A percentile compares a stretch with the other conserved stretches of the same genome.
These are phyloP conservation scores for Cephus spinipes DNA, from an alignment of 2,888 invertebrate genomes.

Conservation along the genomic window DNA sequence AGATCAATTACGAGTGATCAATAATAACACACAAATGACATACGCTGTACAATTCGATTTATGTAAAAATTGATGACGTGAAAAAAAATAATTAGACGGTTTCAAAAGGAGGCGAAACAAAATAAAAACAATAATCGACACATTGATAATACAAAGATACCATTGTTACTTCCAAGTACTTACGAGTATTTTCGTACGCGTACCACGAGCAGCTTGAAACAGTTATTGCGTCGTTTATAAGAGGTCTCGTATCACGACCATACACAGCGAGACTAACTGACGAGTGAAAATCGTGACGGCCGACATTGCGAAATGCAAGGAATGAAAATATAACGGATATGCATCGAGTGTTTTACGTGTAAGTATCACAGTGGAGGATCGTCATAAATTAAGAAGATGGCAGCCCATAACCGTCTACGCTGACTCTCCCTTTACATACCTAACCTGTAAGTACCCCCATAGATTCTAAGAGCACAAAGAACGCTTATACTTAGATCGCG, in stretches of 20 bases:
- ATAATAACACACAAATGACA: neutral
- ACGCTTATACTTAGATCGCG: neutral
- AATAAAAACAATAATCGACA: constrained; percentile 18
- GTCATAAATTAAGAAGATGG: neutral
- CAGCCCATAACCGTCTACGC: neutral
- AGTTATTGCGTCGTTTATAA: constrained; percentile 7
- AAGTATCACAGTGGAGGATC: neutral
- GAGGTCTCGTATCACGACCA: neutral
- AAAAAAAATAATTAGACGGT: neutral
- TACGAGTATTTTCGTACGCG: constrained; percentile 46
- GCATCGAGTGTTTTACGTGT: neutral
- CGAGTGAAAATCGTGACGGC: neutral
- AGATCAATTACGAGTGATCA: neutral
- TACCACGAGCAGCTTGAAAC: constrained; percentile 58
- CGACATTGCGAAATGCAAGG: neutral
- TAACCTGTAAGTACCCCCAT: neutral
- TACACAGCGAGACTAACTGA: neutral
- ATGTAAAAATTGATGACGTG: neutral
- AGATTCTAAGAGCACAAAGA: neutral
- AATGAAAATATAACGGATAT: constrained; percentile 23
- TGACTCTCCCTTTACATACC: neutral
- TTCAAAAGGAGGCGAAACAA: neutral
- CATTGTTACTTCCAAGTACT: constrained; percentile 38
- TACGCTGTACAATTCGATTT: neutral
- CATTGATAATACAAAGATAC: neutral